These are phyloP conservation scores for Xestobium rufovillosum DNA, from an alignment of 2,888 invertebrate genomes.

Conservation along the genomic window DNA sequence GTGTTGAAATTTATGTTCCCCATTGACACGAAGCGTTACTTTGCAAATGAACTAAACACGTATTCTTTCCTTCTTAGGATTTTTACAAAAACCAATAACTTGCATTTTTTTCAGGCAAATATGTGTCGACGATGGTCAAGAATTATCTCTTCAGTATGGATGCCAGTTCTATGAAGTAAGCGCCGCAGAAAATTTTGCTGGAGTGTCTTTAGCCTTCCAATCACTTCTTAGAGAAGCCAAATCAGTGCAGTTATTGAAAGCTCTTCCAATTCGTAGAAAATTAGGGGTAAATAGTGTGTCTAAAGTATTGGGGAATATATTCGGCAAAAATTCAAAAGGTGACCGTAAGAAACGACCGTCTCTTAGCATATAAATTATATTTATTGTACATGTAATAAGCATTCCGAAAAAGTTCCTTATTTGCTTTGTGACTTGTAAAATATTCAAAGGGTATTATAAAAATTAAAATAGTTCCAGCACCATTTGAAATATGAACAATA, in stretches of 20 bases:
- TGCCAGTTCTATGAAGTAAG: conserved; percentile 82
- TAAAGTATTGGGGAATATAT: conserved; percentile 71
- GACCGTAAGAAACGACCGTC: conserved; percentile 72
- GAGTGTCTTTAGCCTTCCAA: conserved; percentile 74
- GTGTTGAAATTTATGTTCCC: no score
- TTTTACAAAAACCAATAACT: no score
- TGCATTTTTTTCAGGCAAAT: conserved; percentile 64
- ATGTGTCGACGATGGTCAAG: conserved; percentile 73
- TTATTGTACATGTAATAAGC: no score
- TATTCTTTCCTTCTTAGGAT: no score
- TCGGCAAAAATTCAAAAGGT: conserved; percentile 69
- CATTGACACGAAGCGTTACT: no score
- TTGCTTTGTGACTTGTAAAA: no score
- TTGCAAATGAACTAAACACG: no score
- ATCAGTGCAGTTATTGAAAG: conserved; percentile 61
- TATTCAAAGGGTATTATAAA: no score
- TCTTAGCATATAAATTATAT: conserved; percentile 56
- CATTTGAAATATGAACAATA: no score
- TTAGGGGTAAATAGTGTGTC: conserved; percentile 71
- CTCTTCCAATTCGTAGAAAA: conserved; percentile 62
- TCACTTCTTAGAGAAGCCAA: conserved; percentile 68
- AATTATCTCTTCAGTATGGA: conserved; percentile 66
- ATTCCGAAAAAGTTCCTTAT: background rate
- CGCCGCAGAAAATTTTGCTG: conserved; percentile 74
- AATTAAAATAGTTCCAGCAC: no score